Evolutionary conservation across 1,140 invertebrate genomes (phyloP).

Genomic region (Bombus difficillimus): DNA sequence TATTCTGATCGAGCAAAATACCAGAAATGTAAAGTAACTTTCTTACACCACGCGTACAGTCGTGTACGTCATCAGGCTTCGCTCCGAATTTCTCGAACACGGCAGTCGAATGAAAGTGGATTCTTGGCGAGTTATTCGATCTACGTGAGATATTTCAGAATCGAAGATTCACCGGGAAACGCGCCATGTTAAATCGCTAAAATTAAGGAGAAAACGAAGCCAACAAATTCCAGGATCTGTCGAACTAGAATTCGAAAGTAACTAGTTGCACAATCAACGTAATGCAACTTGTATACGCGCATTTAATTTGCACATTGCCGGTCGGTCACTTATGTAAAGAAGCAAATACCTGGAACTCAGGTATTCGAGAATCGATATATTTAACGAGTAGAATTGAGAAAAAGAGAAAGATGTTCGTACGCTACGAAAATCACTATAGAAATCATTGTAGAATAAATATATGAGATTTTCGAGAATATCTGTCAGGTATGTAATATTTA

Average conservation of each 20-base stretch:
- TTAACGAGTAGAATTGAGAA: neutral
- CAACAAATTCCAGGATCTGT: neutral
- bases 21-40: neutral
- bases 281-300: neutral
- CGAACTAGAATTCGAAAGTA: conserved; percentile 20
- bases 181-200: neutral
- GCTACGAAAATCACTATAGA: too few species aligned
- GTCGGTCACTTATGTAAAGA: neutral
- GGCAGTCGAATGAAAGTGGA: neutral
- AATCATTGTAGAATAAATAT: too few species aligned
- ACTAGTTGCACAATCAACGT: neutral
- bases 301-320: conserved; percentile 4
- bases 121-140: conserved; percentile 4
- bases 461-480: too few species aligned
- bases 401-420: too few species aligned
- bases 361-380: neutral
- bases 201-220: neutral
- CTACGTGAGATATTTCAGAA: conserved; percentile 5
- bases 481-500: too few species aligned
- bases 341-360: neutral
- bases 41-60: neutral
- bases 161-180: neutral
- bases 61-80: neutral
- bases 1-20: neutral
- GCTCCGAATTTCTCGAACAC: neutral